Percentiles rank a stretch among this genome's conserved stretches.
phyloP scores from a whole-genome alignment of 2,797 vertebrate genomes.

The Sebastes cheni region DNA sequence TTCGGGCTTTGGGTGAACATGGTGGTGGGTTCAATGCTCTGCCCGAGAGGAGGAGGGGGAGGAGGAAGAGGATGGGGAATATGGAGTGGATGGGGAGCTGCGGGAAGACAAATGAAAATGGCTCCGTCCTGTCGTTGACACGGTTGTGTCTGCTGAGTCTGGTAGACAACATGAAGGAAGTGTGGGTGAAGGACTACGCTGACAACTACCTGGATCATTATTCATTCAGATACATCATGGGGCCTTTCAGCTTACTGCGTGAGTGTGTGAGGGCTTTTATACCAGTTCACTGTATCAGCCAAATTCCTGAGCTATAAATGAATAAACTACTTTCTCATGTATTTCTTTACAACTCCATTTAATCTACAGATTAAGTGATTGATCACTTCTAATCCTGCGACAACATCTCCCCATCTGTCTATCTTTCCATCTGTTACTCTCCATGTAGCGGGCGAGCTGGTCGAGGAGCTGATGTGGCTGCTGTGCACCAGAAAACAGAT shows the following conservation, averaged over 20 bases:
- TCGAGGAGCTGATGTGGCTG: slow-evolving; percentile 83
- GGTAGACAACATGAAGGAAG: slow-evolving; percentile 84
- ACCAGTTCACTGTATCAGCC: neutral
- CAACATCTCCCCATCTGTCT: neutral
- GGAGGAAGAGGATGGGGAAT: neutral
- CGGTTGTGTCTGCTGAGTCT: slow-evolving; percentile 83
- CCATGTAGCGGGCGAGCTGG: slow-evolving; percentile 71
- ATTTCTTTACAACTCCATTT: neutral
- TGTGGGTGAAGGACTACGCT: slow-evolving; percentile 87
- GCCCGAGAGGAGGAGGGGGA: neutral
- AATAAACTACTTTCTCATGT: neutral
- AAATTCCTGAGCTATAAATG: neutral
- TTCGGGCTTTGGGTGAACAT: slow-evolving; percentile 26
- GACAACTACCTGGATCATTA: slow-evolving; percentile 88
- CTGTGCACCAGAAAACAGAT: slow-evolving; percentile 79
- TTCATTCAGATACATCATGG: slow-evolving; percentile 85
- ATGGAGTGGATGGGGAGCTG: neutral
- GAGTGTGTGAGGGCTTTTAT: slow-evolving; percentile 57
- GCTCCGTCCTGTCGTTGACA: slow-evolving; percentile 52
- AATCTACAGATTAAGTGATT: neutral
- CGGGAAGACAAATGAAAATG: slow-evolving; percentile 34
- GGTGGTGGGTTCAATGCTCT: neutral
- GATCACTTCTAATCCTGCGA: neutral
- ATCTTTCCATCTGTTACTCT: neutral
- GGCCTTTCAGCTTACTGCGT: slow-evolving; percentile 88